Evolutionary conservation across 2,797 vertebrate species (phyloP), one percentile per base, ranked within the genome.

Genomic region (Loriculus beryllinus): DNA sequence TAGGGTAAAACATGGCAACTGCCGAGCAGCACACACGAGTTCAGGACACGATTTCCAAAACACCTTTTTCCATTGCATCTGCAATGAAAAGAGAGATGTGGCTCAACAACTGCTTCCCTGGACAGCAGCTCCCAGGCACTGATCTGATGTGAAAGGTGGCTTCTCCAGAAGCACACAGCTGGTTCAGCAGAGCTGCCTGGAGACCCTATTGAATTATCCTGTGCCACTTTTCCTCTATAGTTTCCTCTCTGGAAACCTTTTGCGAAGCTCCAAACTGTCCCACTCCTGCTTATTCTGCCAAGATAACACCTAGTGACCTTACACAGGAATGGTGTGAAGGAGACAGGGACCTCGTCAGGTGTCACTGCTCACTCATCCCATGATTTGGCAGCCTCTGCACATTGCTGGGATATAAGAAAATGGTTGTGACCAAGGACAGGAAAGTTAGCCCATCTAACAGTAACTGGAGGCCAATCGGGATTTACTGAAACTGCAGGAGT

Each of bases 1-100:
- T 96, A 96, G 96, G 96, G 96, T 96, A 96, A 83, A 96, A 47
- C 85, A 83, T 35, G 49, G 93, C 96, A 96, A 96, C 94, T 96
- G 92, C 94, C 3, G 42, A 94, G 91, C 93, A 51, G 85, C 4
- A 0, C 71, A n/a, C 64, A 23, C 7, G 2, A 51, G 71, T 10
- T 40, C 54, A 57, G 63, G 85, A 47, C 81, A 88, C 51, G 70
- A 56, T 11, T 92, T 62, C 77, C 43, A 48, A 26, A 70, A 90
- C 3, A 7, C 16, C 26, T 82, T 82, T 60, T 14, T 29, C 51
- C 26, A 25, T 4, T 18, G 75, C 62, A 13, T 64, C 62, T 83
- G 63, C 52, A 33, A 48, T 40, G 56, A 10, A 33, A 75, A 54
- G 0, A 31, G 48, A 48, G 57, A 17, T 17, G 56, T 21, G 52